Base-by-base conservation (phyloP, 2,888 invertebrate genomes). In the Conomelus anceps region DNA sequence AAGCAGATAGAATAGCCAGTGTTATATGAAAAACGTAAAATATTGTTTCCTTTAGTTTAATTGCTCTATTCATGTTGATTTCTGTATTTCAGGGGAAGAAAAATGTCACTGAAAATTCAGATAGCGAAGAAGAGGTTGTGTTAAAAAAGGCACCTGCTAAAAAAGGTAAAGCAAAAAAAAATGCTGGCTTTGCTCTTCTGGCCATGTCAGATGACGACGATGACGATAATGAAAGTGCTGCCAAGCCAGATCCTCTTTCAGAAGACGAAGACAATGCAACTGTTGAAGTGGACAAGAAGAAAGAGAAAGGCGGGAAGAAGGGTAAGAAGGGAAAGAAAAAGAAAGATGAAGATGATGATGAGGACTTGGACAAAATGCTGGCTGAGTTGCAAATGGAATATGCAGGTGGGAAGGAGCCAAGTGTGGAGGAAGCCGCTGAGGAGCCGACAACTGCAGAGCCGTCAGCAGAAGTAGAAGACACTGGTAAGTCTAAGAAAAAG, bases 351-450 rank as follows among this genome's bases (percentile, higher is more conserved):
- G 96, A 96, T 92, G 96, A 96, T 93, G 97, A 97, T 90, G 95
- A 95, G 89, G 97, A 97, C 93, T 94, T 98, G 90, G 97, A 98
- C 92, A 97, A 97, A 93, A 96, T 97, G 90, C 93, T 98, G 90
- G 97, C 97, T 17, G 97, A 98, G 93, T 93, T 98, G 91, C 96
- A 96, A 93, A 94, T 97, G 94, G 97, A 97, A 94, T 96, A 97
- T 93, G 94, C 96, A 88, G 97, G 96, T 22, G 91, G 92, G 13
- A 91, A 92, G 85, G 91, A 91, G 88, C 84, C 87, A 11, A 90
- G 90, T 85, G 90, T 89, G 88, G 91, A 91, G 86, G 84, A 90
- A n/a, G 90, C 89, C 9, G 23, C 29, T 26, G 86, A 91, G 90
- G 63, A 22, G 88, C 90, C 91, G 90, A 90, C 41, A n/a, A 90